Evolutionary conservation across 2,113 vertebrate genomes (phyloP), one percentile per base, ranked within the genome.

Genomic region (Otus sunia): DNA sequence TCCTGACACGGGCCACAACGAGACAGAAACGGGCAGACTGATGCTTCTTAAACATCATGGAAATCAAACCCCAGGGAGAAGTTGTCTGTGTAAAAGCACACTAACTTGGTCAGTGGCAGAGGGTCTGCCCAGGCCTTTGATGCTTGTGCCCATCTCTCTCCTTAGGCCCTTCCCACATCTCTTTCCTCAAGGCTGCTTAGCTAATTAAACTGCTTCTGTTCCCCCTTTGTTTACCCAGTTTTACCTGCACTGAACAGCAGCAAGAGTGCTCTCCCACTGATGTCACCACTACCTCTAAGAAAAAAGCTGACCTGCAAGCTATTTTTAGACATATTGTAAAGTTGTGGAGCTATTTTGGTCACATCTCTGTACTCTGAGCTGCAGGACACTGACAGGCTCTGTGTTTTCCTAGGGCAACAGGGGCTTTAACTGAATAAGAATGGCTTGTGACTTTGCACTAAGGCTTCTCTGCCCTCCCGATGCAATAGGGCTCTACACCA

Each of bases 281-380:
- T 82, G 86, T 66, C 86, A 85, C 69, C 29, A 75, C 34, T 56
- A 94, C 88, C 88, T 96, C 81, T 63, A 88, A 91, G 94, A 91
- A 92, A 90, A 94, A 84, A 92, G 79, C 76, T 97, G 97, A 97
- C 94, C 96, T 92, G 92, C 58, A 82, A 91, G 80, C 83, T 97
- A 97, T 95, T 96, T 97, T 96, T 91, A 96, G 92, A 32, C 76
- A 49, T 15, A 34, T 53, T 93, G 88, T 93, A 66, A 96, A 94
- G 88, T 78, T 79, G 73, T 79, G 66, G n/a, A 95, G 92, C 90
- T 97, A 97, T 97, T 97, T 96, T 92, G 74, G 88, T 94, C 86
- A 30, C 76, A 82, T 94, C 92, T 92, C 73, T 67, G 83, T 32
- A 50, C 45, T 41, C 62, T 58, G 92, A 92, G 77, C 88, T 87